A percentile compares a stretch with the other conserved stretches of the same genome.
phyloP scores from a whole-genome alignment of 37 sponge, comb jelly and placozoan species.

The Diacarnus erythraeanus region DNA sequence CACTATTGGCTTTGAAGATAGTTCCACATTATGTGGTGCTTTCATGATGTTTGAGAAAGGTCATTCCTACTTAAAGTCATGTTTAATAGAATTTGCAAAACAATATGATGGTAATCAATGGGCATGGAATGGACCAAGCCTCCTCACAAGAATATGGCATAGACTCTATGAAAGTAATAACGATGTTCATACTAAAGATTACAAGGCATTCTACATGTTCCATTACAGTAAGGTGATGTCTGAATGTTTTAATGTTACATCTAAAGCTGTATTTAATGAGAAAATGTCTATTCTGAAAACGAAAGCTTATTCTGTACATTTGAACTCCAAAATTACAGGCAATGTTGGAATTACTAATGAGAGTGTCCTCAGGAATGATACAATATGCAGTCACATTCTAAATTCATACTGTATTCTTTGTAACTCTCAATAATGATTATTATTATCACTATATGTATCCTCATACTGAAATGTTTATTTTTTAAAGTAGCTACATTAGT shows the following conservation, averaged over 20 bases:
- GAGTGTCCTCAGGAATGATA: neutral
- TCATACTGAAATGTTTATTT: no score
- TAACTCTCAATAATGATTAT: no score
- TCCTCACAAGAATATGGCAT: neutral
- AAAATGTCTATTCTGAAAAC: neutral
- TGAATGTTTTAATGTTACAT: no score
- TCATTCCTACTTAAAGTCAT: neutral
- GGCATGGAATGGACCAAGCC: neutral
- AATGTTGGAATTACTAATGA: no score
- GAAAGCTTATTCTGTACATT: neutral
- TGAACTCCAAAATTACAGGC: neutral
- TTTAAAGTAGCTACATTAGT: no score
- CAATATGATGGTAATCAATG: neutral
- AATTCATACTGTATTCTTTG: constrained; percentile 5
- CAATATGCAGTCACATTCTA: constrained; percentile 3
- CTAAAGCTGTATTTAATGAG: neutral
- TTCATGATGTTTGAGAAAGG: constrained; percentile 8
- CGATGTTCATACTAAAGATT: neutral
- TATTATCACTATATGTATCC: no score
- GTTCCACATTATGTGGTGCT: neutral
- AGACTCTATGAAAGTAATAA: neutral
- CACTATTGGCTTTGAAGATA: neutral
- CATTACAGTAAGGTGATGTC: no score
- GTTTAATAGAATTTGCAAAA: neutral
- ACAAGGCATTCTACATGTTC: no score